phyloP scores from a whole-genome alignment of 2,797 vertebrate genomes.

The Enteromius paludinosus region DNA sequence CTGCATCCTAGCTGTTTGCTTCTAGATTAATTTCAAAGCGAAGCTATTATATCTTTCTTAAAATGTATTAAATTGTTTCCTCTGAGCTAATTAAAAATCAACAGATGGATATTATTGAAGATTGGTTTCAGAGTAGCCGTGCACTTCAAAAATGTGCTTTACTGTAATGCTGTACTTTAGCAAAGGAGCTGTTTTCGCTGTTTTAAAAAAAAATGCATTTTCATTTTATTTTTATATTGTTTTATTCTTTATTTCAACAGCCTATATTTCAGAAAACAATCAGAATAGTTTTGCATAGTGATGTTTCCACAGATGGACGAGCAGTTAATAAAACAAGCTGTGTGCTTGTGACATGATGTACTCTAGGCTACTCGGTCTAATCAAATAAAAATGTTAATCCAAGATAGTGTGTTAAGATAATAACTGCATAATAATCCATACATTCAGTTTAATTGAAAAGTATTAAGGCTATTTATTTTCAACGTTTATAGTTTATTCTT shows the following conservation, averaged over 20 bases:
- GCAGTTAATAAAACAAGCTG: slow-evolving; percentile 1
- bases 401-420: no score
- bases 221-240: not conserved
- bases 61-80: slow-evolving; percentile 12
- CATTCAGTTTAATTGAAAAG: not conserved
- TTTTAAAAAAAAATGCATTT: not conserved
- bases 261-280: not conserved
- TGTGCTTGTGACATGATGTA: not conserved
- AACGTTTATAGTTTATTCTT: not conserved
- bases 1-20: not conserved
- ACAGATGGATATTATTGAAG: slow-evolving; percentile 3
- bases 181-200: not conserved
- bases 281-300: not conserved
- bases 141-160: not conserved
- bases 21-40: not conserved
- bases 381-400: not conserved
- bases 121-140: not conserved
- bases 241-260: not conserved
- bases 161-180: not conserved
- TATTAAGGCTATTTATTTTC: not conserved
- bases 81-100: slow-evolving; percentile 14
- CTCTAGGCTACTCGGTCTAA: not conserved
- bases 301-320: not conserved
- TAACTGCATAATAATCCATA: not conserved
- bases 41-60: not conserved